These are phyloP conservation scores for Dinoponera quadriceps DNA, from an alignment of 1,140 invertebrate genomes.

Conservation along the genomic window DNA sequence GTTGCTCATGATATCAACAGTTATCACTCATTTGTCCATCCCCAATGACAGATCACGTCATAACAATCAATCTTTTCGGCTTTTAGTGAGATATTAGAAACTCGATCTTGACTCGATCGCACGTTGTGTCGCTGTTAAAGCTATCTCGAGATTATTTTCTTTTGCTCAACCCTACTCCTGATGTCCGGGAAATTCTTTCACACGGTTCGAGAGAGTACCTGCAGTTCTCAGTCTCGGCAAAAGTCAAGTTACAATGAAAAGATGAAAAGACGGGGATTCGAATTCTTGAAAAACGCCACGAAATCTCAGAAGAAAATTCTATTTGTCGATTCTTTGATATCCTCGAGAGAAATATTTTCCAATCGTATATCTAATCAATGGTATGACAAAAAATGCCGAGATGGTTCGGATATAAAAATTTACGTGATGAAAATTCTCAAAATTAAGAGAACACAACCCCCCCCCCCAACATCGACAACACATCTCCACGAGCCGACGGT, in stretches of 20 bases:
- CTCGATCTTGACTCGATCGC: conserved; percentile 47
- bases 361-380: background rate
- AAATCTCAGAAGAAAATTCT: background rate
- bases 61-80: conserved; percentile 61
- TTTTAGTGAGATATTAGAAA: conserved; percentile 63
- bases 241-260: background rate
- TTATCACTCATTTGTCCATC: conserved; percentile 47
- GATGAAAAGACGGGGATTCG: background rate
- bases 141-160: conserved; percentile 34
- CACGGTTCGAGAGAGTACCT: conserved; percentile 25
- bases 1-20: conserved; percentile 37
- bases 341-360: background rate
- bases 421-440: background rate
- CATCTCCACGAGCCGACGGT: conserved; percentile 29
- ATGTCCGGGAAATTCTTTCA: conserved; percentile 39
- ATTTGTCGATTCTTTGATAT: background rate
- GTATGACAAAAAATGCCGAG: background rate
- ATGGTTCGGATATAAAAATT: background rate
- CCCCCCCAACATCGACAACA: conserved; percentile 6
- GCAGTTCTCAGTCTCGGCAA: background rate
- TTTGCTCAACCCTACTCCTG: background rate
- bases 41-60: conserved; percentile 64
- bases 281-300: background rate
- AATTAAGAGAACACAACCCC: conserved; percentile 1
- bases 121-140: conserved; percentile 48